phyloP scores from a whole-genome alignment of 2,888 invertebrate genomes.

The Microchrysa polita region DNA sequence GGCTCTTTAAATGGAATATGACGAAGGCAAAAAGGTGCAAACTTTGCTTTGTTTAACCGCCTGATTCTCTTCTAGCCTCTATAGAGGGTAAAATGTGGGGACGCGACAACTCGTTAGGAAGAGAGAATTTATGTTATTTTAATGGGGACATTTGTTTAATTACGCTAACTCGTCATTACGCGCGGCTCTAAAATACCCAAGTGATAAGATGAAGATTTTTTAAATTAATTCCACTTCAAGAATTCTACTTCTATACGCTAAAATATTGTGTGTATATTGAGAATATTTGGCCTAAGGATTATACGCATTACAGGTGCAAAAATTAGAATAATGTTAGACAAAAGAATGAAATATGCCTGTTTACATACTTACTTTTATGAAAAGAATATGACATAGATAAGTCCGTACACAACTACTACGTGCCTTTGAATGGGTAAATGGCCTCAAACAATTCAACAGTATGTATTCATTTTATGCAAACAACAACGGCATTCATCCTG shows the following conservation, averaged over 20 bases:
- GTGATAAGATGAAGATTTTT: no score
- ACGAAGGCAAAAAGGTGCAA: background rate
- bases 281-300: no score
- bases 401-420: no score
- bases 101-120: background rate
- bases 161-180: background rate
- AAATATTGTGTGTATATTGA: no score
- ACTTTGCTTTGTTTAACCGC: background rate
- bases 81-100: background rate
- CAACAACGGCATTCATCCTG: background rate
- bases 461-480: background rate
- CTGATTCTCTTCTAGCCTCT: no score
- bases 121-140: constrained; percentile 11
- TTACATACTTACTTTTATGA: no score
- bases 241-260: no score
- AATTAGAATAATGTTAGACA: no score
- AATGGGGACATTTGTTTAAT: background rate
- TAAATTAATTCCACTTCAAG: no score
- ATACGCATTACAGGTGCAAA: no score
- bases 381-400: no score
- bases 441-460: constrained; percentile 3
- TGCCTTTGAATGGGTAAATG: background rate
- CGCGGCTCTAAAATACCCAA: background rate
- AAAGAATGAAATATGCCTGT: no score
- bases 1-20: background rate